These are phyloP conservation scores for Anisognathus igniventris DNA, from an alignment of 2,797 vertebrate species.

Conservation along the genomic window DNA sequence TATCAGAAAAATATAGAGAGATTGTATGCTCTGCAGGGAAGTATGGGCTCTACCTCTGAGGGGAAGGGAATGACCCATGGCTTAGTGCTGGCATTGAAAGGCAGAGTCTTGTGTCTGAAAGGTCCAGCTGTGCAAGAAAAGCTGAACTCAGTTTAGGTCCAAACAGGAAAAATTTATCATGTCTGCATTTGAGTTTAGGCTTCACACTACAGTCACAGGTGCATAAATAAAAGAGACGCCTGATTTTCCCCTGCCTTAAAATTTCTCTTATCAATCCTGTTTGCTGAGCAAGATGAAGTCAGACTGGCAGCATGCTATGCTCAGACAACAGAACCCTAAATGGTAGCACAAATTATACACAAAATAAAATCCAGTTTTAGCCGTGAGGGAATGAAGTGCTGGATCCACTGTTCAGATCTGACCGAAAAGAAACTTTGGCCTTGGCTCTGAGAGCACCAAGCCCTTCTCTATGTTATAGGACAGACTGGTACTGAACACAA, in stretches of 20 bases:
- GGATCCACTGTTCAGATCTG: background rate
- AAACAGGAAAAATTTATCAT: background rate
- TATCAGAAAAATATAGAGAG: background rate
- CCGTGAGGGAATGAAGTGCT: rapidly evolving
- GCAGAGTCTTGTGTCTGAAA: background rate
- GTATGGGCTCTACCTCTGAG: background rate
- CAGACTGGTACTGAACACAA: background rate
- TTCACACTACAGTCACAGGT: background rate
- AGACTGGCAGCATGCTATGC: background rate
- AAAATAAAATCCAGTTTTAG: background rate
- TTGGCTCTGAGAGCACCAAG: background rate
- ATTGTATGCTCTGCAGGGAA: background rate
- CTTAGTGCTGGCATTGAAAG: background rate
- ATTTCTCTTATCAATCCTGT: background rate
- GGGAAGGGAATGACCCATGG: background rate
- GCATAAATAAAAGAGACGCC: background rate
- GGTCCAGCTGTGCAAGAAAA: background rate
- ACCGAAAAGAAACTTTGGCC: background rate
- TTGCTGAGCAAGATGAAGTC: background rate
- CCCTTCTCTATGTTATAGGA: background rate
- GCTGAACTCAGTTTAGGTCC: background rate
- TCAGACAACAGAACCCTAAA: background rate
- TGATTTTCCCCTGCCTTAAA: background rate
- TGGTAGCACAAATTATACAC: background rate
- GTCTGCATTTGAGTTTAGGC: background rate